These are phyloP conservation scores for Andricus quercusramuli DNA, from an alignment of 2,888 invertebrate genomes.

Conservation along the genomic window DNA sequence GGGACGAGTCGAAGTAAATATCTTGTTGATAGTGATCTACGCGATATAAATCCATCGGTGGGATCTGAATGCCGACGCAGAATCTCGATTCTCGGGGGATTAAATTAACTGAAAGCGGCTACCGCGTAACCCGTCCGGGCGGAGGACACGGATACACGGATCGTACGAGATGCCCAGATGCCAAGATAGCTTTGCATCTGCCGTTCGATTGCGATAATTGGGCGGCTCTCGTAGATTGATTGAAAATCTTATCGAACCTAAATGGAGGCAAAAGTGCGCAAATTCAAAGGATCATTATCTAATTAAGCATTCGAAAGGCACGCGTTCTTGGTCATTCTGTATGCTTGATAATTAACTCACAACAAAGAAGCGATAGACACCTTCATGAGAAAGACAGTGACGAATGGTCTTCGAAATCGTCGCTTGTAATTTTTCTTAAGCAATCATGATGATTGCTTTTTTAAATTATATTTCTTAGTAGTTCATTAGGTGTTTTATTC, in stretches of 20 bases:
- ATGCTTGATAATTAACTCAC: constrained; percentile 19
- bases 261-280: constrained; percentile 51
- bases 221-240: constrained; percentile 64
- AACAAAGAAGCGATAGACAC: background rate
- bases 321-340: constrained; percentile 24
- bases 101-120: constrained; percentile 61
- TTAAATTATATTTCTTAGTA: no score
- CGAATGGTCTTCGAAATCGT: background rate
- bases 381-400: background rate
- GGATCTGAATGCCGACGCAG: constrained; percentile 62
- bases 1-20: constrained; percentile 66
- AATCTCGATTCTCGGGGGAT: constrained; percentile 57
- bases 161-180: constrained; percentile 69
- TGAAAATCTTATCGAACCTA: constrained; percentile 64
- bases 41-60: constrained; percentile 70
- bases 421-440: background rate
- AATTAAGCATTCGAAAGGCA: constrained; percentile 41
- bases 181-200: constrained; percentile 75
- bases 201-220: constrained; percentile 75
- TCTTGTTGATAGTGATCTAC: constrained; percentile 68
- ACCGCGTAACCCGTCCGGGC: constrained; percentile 47
- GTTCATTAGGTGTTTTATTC: no score
- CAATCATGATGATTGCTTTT: no score
- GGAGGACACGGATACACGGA: constrained; percentile 57
- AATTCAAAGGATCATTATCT: constrained; percentile 34